phyloP scores from a whole-genome alignment of 2,797 vertebrate species.

The Brotula barbata region DNA sequence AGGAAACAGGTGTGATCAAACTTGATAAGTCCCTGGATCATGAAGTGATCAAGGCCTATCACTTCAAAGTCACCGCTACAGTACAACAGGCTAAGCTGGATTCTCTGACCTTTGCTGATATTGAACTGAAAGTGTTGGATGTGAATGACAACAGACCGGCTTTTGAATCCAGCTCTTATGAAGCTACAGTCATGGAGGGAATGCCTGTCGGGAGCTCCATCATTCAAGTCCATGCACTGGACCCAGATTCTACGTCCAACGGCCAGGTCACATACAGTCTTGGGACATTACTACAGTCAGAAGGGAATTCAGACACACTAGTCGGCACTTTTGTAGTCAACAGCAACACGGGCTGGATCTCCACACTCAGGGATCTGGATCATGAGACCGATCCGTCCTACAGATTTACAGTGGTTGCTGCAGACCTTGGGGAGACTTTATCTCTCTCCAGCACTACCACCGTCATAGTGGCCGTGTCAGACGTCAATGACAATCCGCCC shows the following conservation, averaged over 20 bases:
- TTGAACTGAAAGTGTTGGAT: conserved; percentile 91
- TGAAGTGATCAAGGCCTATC: conserved; percentile 81
- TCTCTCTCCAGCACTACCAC: conserved; percentile 87
- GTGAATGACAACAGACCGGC: conserved; percentile 95
- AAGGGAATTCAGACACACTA: conserved; percentile 76
- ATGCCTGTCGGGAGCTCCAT: conserved; percentile 89
- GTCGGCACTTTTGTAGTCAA: conserved; percentile 86
- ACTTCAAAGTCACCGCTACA: conserved; percentile 89
- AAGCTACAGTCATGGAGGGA: conserved; percentile 90
- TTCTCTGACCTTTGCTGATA: conserved; percentile 85
- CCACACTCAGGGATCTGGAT: conserved; percentile 89
- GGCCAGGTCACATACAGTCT: conserved; percentile 94
- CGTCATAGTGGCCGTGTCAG: conserved; percentile 88
- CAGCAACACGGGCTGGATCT: conserved; percentile 94
- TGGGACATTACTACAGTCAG: conserved; percentile 68
- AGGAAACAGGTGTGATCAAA: conserved; percentile 88
- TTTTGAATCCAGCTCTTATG: conserved; percentile 88
- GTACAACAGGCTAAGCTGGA: conserved; percentile 85
- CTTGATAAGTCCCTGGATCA: conserved; percentile 92
- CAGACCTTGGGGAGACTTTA: conserved; percentile 89
- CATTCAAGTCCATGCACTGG: conserved; percentile 87
- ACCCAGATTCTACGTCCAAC: conserved; percentile 90
- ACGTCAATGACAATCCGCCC: conserved; percentile 93
- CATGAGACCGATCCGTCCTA: conserved; percentile 89
- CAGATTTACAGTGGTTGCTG: conserved; percentile 89